Conservation (phyloP, 2,888 invertebrate genomes). For the Limnephilus rhombicus region DNA sequence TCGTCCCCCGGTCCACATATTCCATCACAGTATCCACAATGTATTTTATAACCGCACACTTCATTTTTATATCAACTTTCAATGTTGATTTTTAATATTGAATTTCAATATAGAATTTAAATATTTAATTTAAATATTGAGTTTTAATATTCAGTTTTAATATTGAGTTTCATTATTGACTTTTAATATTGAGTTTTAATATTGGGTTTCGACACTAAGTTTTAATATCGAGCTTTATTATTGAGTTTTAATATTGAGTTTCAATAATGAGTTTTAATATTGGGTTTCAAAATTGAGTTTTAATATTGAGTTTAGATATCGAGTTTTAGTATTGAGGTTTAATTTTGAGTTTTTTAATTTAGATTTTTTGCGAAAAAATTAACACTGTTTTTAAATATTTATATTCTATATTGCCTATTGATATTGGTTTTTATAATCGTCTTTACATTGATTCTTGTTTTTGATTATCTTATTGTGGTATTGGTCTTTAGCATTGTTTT, state of each 20-base stretch:
- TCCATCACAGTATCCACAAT: background rate
- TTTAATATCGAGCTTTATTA: no score
- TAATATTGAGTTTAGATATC: no score
- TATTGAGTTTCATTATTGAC: background rate
- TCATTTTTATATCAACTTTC: background rate
- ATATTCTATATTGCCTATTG: background rate
- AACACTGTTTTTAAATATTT: no score
- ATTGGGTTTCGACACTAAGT: no score
- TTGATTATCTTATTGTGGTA: background rate
- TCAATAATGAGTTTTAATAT: background rate
- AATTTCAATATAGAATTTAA: background rate
- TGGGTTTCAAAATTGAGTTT: no score
- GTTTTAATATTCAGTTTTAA: background rate
- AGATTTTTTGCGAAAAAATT: no score
- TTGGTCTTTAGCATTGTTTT: background rate
- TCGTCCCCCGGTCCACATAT: conserved; percentile 20
- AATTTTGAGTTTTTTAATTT: background rate
- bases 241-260: background rate
- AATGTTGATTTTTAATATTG: background rate
- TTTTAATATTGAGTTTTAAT: no score
- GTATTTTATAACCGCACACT: background rate
- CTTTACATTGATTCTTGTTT: background rate
- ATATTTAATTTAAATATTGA: no score
- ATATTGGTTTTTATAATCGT: background rate
- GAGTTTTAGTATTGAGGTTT: no score